Evolutionary conservation across 2,797 vertebrate genomes (phyloP).

Genomic region (Lophura swinhoii): DNA sequence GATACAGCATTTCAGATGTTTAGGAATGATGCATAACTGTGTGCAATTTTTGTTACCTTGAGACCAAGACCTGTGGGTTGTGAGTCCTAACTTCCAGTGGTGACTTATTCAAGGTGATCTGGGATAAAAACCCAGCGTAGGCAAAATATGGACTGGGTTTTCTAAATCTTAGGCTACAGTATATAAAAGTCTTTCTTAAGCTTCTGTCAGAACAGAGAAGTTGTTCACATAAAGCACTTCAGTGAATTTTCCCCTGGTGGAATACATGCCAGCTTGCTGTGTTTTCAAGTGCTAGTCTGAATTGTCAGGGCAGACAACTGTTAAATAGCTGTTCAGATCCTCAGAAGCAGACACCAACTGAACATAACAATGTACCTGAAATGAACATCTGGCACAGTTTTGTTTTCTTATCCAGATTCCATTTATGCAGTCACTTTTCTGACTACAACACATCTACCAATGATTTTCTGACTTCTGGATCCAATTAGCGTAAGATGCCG

Average conservation of each 20-base stretch:
- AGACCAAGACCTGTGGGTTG: neutral
- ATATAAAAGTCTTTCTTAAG: neutral
- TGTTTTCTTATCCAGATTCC: neutral
- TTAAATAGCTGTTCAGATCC: neutral
- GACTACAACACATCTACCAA: neutral
- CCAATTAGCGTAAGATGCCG: neutral
- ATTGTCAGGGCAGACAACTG: neutral
- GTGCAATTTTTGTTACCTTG: neutral
- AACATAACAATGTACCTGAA: neutral
- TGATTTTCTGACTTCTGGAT: slow-evolving; percentile 5
- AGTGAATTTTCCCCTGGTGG: neutral
- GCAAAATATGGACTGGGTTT: neutral
- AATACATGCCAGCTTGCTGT: neutral
- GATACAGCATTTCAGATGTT: neutral
- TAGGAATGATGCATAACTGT: neutral
- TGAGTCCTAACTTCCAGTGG: neutral
- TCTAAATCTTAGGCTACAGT: neutral
- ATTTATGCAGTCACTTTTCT: neutral
- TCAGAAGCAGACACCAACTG: neutral
- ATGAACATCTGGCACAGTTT: neutral
- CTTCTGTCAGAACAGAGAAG: neutral
- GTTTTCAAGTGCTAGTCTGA: neutral
- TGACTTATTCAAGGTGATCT: neutral
- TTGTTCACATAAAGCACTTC: neutral
- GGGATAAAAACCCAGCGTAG: neutral